Conservation (phyloP, 1,140 invertebrate species). For the Drosophila repletoides region DNA sequence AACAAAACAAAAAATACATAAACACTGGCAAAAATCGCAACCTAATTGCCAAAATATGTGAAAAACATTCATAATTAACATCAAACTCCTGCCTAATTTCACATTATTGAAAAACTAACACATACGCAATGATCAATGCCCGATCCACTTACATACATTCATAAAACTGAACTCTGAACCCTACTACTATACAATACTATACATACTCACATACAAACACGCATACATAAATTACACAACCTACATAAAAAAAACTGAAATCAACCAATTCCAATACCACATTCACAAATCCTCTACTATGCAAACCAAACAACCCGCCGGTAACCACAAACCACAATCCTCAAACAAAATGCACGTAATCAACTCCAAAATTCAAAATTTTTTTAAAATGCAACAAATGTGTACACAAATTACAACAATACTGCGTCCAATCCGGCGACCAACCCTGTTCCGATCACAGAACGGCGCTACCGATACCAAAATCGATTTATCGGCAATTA, state of each 20-base stretch:
- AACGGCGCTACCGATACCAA: conserved; percentile 77
- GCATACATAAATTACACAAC: conserved; percentile 7
- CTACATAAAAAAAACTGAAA: no score
- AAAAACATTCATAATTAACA: conserved; percentile 6
- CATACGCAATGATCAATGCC: conserved; percentile 6
- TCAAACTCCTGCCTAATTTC: conserved; percentile 8
- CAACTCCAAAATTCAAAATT: conserved; percentile 68
- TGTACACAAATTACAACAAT: conserved; percentile 22
- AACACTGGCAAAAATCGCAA: conserved; percentile 43
- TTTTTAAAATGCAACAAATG: conserved; percentile 52
- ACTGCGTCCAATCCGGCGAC: conserved; percentile 5
- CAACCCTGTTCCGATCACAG: conserved; percentile 38
- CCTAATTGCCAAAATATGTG: no score
- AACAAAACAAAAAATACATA: conserved; percentile 20
- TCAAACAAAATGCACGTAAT: conserved; percentile 53
- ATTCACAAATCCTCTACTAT: neutral
- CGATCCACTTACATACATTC: neutral
- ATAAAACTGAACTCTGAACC: conserved; percentile 19
- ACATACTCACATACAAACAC: neutral
- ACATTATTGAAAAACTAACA: conserved; percentile 11
- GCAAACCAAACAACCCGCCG: neutral
- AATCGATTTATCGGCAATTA: conserved; percentile 80
- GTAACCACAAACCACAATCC: neutral
- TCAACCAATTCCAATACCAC: no score
- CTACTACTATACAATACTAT: conserved; percentile 11